Evolutionary conservation across 2,797 vertebrate genomes (phyloP).

Genomic region (Sternarchorhynchus goeldii): DNA sequence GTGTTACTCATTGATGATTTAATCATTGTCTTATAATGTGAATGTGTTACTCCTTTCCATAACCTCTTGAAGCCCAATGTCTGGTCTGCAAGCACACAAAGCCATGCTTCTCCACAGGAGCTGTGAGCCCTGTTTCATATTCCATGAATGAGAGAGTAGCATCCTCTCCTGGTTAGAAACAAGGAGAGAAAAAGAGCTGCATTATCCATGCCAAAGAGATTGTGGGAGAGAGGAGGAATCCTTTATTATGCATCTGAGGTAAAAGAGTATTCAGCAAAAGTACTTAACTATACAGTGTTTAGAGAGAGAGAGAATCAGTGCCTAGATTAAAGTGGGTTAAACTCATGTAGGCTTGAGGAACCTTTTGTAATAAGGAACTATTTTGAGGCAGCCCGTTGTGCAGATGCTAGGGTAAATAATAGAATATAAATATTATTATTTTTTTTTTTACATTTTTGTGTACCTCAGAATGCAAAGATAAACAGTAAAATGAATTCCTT

Average conservation of each 20-base stretch:
- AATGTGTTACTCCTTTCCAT: not conserved
- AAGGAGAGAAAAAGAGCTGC: not conserved
- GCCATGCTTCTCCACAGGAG: not conserved
- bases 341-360: too few species aligned
- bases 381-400: too few species aligned
- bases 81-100: slow-evolving; percentile 10
- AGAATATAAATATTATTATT: too few species aligned
- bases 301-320: too few species aligned
- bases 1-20: not conserved
- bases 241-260: not conserved
- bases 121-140: not conserved
- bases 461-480: too few species aligned
- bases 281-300: not conserved
- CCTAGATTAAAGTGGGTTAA: too few species aligned
- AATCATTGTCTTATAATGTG: not conserved
- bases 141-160: slow-evolving; percentile 70
- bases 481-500: too few species aligned
- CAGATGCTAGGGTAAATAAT: too few species aligned
- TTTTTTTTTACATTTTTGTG: too few species aligned
- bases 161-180: slow-evolving; percentile 73
- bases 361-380: too few species aligned
- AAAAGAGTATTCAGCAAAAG: not conserved
- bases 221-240: not conserved
- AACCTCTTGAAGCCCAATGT: not conserved
- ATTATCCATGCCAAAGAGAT: not conserved